Conservation (phyloP, 2,797 vertebrate genomes). For the Halcyon chelicuti region DNA sequence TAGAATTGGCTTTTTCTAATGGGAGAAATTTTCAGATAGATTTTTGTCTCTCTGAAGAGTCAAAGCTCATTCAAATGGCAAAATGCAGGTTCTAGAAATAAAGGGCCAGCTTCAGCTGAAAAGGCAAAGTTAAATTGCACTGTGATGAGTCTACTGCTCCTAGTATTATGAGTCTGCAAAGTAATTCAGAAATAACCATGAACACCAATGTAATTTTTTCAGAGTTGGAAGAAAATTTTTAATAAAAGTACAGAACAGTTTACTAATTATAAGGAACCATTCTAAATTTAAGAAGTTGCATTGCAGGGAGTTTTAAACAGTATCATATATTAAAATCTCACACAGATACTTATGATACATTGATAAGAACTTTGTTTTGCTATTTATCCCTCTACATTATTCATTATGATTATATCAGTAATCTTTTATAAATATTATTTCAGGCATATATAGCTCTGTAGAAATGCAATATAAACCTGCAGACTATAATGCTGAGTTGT, state of each 20-base stretch:
- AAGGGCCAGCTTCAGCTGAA: not conserved
- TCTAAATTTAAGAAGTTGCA: not conserved
- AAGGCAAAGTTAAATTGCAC: not conserved
- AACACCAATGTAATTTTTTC: not conserved
- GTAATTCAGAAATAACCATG: not conserved
- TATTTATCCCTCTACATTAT: not conserved
- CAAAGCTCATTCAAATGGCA: not conserved
- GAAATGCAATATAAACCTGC: not conserved
- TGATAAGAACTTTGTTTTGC: not conserved
- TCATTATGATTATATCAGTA: not conserved
- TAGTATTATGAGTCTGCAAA: not conserved
- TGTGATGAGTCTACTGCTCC: not conserved
- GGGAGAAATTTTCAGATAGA: not conserved
- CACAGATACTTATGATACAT: accelerated
- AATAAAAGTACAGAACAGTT: not conserved
- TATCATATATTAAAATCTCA: not conserved
- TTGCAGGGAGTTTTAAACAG: not conserved
- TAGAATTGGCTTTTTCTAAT: not conserved
- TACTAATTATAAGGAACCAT: not conserved
- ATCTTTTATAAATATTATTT: not conserved
- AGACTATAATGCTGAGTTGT: not conserved
- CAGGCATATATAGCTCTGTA: not conserved
- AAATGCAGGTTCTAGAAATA: not conserved
- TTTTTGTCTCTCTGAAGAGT: not conserved
- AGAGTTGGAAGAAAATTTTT: not conserved